Evolutionary conservation across 2,888 invertebrate species (phyloP).

Genomic region (Luperina testacea): DNA sequence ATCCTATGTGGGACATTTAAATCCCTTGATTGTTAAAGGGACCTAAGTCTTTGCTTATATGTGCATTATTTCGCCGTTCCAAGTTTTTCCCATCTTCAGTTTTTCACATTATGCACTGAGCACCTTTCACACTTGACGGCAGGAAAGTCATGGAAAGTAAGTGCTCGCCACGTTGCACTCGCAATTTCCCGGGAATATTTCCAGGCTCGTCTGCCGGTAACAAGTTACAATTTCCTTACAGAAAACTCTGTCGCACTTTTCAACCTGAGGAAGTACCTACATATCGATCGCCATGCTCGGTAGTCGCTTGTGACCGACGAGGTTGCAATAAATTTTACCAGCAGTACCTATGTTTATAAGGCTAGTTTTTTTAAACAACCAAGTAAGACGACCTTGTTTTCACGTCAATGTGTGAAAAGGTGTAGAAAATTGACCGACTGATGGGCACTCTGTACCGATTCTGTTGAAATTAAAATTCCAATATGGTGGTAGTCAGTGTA

Average conservation of each 20-base stretch:
- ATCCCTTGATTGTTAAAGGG: background rate
- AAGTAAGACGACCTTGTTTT: conserved; percentile 69
- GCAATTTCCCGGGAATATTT: conserved; percentile 39
- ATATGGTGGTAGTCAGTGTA: conserved; percentile 53
- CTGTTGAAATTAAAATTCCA: conserved; percentile 63
- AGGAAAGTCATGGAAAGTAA: conserved; percentile 11
- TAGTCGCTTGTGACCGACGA: conserved; percentile 31
- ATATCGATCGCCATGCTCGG: conserved; percentile 39
- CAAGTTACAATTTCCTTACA: conserved; percentile 42
- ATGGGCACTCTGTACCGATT: conserved; percentile 36
- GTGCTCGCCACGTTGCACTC: conserved; percentile 28
- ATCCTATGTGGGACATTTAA: background rate
- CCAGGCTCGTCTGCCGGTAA: conserved; percentile 31
- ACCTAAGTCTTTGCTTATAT: background rate
- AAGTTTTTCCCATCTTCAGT: background rate
- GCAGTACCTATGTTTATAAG: conserved; percentile 1
- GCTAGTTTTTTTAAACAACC: conserved; percentile 22
- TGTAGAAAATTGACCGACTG: conserved; percentile 71
- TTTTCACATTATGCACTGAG: background rate
- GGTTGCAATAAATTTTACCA: conserved; percentile 42
- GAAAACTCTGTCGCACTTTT: conserved; percentile 33
- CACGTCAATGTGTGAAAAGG: conserved; percentile 71
- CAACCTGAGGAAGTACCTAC: background rate
- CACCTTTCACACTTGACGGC: background rate
- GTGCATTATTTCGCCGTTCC: background rate